Percentiles rank a stretch among this genome's conserved stretches.
These are phyloP conservation scores for Philopedon plagiatum DNA, from an alignment of 2,888 invertebrate genomes.

Conservation along the genomic window DNA sequence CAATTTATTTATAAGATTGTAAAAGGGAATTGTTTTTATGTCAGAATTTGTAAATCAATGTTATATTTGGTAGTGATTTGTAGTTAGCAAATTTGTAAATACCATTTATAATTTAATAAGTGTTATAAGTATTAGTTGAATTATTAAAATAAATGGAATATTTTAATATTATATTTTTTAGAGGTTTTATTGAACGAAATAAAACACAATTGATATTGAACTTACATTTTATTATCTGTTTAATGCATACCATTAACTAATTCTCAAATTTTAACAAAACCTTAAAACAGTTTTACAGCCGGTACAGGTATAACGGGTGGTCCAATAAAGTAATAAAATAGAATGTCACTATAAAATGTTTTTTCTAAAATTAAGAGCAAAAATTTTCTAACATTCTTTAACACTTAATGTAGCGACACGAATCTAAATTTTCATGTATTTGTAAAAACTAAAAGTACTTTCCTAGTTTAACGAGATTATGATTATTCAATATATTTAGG, in stretches of 20 bases:
- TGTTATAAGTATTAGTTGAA: slow-evolving; percentile 66
- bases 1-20: not conserved
- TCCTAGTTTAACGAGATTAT: too few species aligned
- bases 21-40: not conserved
- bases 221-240: not conserved
- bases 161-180: slow-evolving; percentile 47
- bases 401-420: too few species aligned
- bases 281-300: too few species aligned
- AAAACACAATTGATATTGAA: slow-evolving; percentile 16
- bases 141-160: slow-evolving; percentile 52
- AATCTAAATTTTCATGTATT: too few species aligned
- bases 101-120: slow-evolving; percentile 63
- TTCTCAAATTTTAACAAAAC: not conserved
- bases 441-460: too few species aligned
- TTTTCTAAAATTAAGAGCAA: too few species aligned
- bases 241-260: not conserved
- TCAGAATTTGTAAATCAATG: slow-evolving; percentile 37
- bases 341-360: too few species aligned
- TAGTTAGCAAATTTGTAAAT: slow-evolving; percentile 65
- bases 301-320: too few species aligned
- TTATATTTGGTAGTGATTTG: slow-evolving; percentile 60
- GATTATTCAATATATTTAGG: too few species aligned
- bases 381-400: too few species aligned
- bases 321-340: too few species aligned
- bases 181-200: slow-evolving; percentile 26